Conservation (phyloP, 2,888 invertebrate genomes). For the Spilosoma lubricipeda region DNA sequence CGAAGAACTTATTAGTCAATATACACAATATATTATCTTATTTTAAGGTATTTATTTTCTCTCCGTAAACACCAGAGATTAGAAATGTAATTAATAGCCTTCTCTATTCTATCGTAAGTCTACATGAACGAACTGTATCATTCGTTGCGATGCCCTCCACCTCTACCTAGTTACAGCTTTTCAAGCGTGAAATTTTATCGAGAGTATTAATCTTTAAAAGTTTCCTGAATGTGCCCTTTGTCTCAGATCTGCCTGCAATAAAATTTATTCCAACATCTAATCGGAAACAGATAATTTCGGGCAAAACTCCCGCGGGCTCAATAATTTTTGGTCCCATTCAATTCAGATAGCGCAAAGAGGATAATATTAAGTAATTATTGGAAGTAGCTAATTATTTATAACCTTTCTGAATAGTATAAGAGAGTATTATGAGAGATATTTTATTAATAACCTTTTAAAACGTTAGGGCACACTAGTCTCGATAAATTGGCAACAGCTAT, state of each 20-base stretch:
- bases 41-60: too few species aligned
- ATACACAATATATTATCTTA: too few species aligned
- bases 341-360: constrained; percentile 54
- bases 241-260: constrained; percentile 75
- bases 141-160: constrained; percentile 64
- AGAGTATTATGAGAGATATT: not conserved
- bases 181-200: constrained; percentile 84
- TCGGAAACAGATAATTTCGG: constrained; percentile 75
- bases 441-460: not conserved
- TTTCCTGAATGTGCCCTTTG: constrained; percentile 73
- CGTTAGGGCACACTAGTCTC: not conserved
- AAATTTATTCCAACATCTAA: constrained; percentile 78
- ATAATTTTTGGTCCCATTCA: constrained; percentile 57
- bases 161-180: constrained; percentile 72
- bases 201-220: constrained; percentile 83
- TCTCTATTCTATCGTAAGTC: constrained; percentile 55
- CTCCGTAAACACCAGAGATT: too few species aligned
- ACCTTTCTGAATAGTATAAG: constrained; percentile 16
- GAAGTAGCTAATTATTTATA: constrained; percentile 44
- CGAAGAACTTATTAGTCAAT: too few species aligned
- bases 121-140: constrained; percentile 65
- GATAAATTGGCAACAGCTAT: not conserved
- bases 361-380: constrained; percentile 52
- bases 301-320: constrained; percentile 62
- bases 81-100: constrained; percentile 17